Base-by-base conservation (phyloP, 1,140 invertebrate genomes). In the Drosophila lini region DNA sequence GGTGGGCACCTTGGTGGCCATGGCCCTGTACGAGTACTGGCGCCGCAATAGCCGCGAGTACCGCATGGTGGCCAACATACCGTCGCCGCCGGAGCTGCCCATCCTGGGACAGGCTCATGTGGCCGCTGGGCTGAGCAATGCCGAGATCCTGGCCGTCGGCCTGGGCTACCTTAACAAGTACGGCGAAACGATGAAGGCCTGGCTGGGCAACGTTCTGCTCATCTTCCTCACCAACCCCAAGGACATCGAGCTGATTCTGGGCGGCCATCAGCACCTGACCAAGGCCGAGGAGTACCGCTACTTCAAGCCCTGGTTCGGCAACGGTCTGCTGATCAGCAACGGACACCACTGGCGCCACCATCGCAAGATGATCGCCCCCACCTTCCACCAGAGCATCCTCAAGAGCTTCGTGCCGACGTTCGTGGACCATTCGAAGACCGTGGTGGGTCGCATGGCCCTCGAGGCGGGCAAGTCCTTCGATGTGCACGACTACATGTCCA, bases 351-450 rank as follows among this genome's bases (percentile, higher is more conserved):
- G 98, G 98, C 93, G 95, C 15, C 94, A 93, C 1, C 95, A 98
- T 77, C 93, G 98, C 15, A 98, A 98, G 93, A 94, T 98, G 83
- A 96, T 99, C 48, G 98, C 97, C 0, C 98, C 98, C 0, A 96
- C 98, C 1, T 99, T 99, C 92, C 98, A 99, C 91, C 95, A 98
- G 81, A 97, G 96, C 69, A 97, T 99, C 45, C 92, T 99, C 3
- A 97, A 98, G 88, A 96, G 97, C 25, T 99, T 99, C 83, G 93
- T 98, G 4, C 94, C 95, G 0, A 93, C 97, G 0, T 98, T 99
- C 92, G 98, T 98, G 59, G 94, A 96, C 48, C 97, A 99, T 85
- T 95, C 96, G 22, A 92, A 93, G 31, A 94, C 94, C 44, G 93
- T 98, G 2, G 94, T 97, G 0, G 82, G 94, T 0, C 95, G 95